Conservation (phyloP, 2,113 vertebrate genomes). For the Channa argus region DNA sequence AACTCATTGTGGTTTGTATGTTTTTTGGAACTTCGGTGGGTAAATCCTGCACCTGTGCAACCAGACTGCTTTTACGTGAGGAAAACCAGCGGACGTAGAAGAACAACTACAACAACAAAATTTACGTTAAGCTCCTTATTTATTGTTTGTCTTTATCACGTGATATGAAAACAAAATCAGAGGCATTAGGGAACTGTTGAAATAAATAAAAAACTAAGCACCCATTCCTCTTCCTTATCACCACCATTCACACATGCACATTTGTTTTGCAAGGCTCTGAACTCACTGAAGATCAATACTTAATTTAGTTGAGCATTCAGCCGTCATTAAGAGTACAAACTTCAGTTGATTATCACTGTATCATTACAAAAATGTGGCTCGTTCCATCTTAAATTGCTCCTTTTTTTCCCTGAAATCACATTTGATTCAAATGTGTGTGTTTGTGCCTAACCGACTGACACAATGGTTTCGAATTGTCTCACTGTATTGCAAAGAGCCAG, state of each 20-base stretch:
- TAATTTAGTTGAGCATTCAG: constrained; percentile 56
- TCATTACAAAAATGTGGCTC: constrained; percentile 5
- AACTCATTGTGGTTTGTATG: background rate
- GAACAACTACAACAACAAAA: background rate
- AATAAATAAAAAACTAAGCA: no score
- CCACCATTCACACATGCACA: constrained; percentile 1
- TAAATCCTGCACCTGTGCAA: constrained; percentile 26
- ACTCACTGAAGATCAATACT: constrained; percentile 56
- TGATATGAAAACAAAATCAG: no score
- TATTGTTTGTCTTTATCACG: background rate
- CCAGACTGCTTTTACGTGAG: background rate
- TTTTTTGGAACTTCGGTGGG: constrained; percentile 5
- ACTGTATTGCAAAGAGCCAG: background rate
- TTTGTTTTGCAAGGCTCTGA: constrained; percentile 21
- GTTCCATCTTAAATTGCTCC: constrained; percentile 16
- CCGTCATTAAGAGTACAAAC: constrained; percentile 43
- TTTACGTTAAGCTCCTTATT: no score
- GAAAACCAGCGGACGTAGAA: constrained; percentile 37
- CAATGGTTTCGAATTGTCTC: background rate
- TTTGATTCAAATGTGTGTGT: background rate
- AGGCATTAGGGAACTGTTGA: no score
- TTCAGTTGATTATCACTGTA: constrained; percentile 38
- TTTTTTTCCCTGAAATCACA: background rate
- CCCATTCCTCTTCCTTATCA: background rate
- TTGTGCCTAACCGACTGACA: background rate